phyloP scores from a whole-genome alignment of 2,888 invertebrate genomes.

The Biston stratarius region DNA sequence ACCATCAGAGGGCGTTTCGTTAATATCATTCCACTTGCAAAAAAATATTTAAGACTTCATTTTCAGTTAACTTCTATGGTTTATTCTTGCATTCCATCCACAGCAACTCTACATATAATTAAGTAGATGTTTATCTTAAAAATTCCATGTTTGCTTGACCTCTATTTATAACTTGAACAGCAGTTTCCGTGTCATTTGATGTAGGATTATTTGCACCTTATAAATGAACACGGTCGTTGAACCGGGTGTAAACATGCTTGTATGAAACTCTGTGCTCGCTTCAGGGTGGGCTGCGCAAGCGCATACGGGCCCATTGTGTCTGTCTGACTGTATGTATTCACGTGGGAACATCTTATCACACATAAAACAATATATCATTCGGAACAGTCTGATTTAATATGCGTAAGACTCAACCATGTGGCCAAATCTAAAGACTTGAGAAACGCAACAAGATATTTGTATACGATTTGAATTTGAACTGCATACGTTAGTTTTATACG shows the following conservation, averaged over 20 bases:
- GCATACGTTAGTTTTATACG: no score
- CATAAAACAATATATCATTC: slow-evolving; percentile 48
- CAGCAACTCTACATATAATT: not conserved
- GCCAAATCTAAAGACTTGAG: slow-evolving; percentile 8
- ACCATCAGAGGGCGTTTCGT: no score
- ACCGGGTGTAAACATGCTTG: slow-evolving; percentile 53
- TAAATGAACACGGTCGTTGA: slow-evolving; percentile 62
- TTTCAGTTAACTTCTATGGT: not conserved
- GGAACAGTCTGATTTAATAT: slow-evolving; percentile 33
- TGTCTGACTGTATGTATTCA: slow-evolving; percentile 59
- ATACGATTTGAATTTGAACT: not conserved
- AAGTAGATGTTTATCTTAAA: slow-evolving; percentile 7
- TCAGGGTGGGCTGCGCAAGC: slow-evolving; percentile 70
- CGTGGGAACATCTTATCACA: slow-evolving; percentile 71
- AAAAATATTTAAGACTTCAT: not conserved
- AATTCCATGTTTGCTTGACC: slow-evolving; percentile 12
- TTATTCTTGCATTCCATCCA: not conserved
- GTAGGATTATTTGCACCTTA: slow-evolving; percentile 57
- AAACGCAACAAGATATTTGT: not conserved
- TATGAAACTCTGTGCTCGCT: slow-evolving; percentile 50
- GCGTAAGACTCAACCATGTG: slow-evolving; percentile 19
- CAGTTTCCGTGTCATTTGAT: slow-evolving; percentile 38
- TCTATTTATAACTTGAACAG: slow-evolving; percentile 3
- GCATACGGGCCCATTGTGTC: slow-evolving; percentile 80
- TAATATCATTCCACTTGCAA: no score